These are phyloP conservation scores for Calvadosia cruxmelitensis DNA, from an alignment of 30 jellyfish, hydroid and myxozoan species.

Conservation along the genomic window DNA sequence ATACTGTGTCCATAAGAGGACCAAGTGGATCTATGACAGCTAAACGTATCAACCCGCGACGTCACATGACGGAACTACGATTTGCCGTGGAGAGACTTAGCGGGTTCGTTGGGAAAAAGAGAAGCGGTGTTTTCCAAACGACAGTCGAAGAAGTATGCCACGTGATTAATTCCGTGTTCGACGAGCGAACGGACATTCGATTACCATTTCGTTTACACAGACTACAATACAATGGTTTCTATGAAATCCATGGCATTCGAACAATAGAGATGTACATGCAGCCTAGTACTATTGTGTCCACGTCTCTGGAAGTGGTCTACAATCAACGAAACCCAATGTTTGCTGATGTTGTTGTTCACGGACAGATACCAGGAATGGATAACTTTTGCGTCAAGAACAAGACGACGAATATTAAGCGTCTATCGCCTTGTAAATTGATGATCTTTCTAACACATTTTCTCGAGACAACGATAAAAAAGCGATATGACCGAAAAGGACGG, in stretches of 20 bases:
- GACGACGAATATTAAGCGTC: not conserved
- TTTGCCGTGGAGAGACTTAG: not conserved
- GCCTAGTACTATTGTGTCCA: conserved; percentile 7
- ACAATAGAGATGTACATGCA: conserved; percentile 39
- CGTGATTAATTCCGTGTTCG: conserved; percentile 35
- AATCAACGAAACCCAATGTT: not conserved
- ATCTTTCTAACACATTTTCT: conserved; percentile 39
- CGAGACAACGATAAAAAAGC: conserved; percentile 4
- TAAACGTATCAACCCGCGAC: not conserved
- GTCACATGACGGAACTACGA: not conserved
- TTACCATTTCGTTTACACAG: conserved; percentile 45
- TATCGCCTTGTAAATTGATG: conserved; percentile 78
- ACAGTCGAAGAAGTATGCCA: conserved; percentile 21
- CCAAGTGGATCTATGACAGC: not conserved
- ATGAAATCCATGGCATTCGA: conserved; percentile 38
- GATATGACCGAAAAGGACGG: not conserved
- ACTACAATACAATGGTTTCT: conserved; percentile 11
- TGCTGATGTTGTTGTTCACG: conserved; percentile 33
- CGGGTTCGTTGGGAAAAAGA: conserved; percentile 22
- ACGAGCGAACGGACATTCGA: conserved; percentile 20
- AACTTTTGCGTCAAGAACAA: conserved; percentile 40
- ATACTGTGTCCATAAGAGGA: not conserved
- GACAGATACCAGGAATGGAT: conserved; percentile 23
- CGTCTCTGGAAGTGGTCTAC: conserved; percentile 21
- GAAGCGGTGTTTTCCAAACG: conserved; percentile 24